These are phyloP conservation scores for Lepisosteus osseus DNA, from an alignment of 2,113 vertebrate species.

Conservation along the genomic window DNA sequence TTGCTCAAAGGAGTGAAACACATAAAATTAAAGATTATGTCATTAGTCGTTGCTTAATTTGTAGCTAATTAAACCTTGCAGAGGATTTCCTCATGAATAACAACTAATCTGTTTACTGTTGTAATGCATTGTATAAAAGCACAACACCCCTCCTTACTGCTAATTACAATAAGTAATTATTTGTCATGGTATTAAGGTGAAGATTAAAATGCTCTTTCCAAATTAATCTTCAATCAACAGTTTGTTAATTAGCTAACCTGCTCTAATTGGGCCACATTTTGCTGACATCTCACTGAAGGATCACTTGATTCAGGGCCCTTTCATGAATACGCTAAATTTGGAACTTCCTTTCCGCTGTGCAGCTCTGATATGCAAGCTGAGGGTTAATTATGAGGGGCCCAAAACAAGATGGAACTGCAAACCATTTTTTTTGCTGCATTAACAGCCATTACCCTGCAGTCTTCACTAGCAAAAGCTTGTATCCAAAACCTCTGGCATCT, in stretches of 20 bases:
- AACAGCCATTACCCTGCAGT: too few relatives aligned
- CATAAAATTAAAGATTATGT: slow-evolving; percentile 27
- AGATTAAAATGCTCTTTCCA: slow-evolving; percentile 61
- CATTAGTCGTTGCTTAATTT: slow-evolving; percentile 53
- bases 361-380: too few relatives aligned
- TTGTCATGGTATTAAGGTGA: slow-evolving; percentile 59
- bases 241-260: slow-evolving; percentile 66
- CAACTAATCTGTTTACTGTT: slow-evolving; percentile 54
- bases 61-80: slow-evolving; percentile 54
- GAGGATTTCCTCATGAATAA: slow-evolving; percentile 53
- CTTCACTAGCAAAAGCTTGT: too few relatives aligned
- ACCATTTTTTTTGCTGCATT: too few relatives aligned
- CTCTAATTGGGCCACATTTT: slow-evolving; percentile 59
- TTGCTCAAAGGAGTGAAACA: not conserved
- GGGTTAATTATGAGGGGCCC: too few relatives aligned
- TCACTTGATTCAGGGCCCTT: slow-evolving; percentile 40
- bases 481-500: too few relatives aligned
- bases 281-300: slow-evolving; percentile 51
- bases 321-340: not conserved
- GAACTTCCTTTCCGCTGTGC: too few relatives aligned
- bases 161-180: slow-evolving; percentile 55
- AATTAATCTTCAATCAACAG: slow-evolving; percentile 65
- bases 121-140: slow-evolving; percentile 40
- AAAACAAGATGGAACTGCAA: too few relatives aligned
- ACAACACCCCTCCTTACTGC: slow-evolving; percentile 32